Evolutionary conservation across 2,113 vertebrate genomes (phyloP).

Genomic region (Epinephelus fuscoguttatus): DNA sequence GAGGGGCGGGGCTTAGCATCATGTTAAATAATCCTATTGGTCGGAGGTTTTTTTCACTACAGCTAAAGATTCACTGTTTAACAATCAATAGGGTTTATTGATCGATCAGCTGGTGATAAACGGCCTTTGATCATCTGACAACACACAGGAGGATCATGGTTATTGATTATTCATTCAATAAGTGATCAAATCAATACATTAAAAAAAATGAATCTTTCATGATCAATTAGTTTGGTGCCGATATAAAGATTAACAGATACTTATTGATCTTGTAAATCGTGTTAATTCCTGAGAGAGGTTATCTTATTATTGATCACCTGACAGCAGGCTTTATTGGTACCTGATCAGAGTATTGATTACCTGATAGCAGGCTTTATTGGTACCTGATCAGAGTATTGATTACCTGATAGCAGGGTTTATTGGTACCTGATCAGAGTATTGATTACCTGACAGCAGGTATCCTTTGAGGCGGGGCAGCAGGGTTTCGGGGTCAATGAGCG

Average conservation of each 20-base stretch:
- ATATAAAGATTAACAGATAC: too few relatives aligned
- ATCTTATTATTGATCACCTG: neutral
- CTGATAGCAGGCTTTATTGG: conserved; percentile 89
- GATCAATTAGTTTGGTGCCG: too few relatives aligned
- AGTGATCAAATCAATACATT: too few relatives aligned
- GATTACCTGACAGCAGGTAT: conserved; percentile 94
- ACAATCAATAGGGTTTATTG: neutral
- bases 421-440: neutral
- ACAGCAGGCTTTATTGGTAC: conserved; percentile 73
- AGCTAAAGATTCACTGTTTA: neutral
- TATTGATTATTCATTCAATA: too few relatives aligned
- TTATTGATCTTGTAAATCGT: too few relatives aligned
- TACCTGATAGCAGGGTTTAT: conserved; percentile 73
- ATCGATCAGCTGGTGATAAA: neutral
- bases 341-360: conserved; percentile 69
- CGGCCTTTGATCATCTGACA: too few relatives aligned
- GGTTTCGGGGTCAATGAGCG: conserved; percentile 96
- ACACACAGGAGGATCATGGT: too few relatives aligned
- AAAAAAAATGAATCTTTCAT: too few relatives aligned
- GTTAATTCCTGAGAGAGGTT: too few relatives aligned
- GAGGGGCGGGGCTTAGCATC: neutral
- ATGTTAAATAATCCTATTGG: neutral
- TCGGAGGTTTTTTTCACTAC: too few relatives aligned
- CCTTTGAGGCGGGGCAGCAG: conserved; percentile 96
- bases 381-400: neutral